These are phyloP conservation scores for Sander vitreus DNA, from an alignment of 2,113 vertebrate genomes.

Conservation along the genomic window DNA sequence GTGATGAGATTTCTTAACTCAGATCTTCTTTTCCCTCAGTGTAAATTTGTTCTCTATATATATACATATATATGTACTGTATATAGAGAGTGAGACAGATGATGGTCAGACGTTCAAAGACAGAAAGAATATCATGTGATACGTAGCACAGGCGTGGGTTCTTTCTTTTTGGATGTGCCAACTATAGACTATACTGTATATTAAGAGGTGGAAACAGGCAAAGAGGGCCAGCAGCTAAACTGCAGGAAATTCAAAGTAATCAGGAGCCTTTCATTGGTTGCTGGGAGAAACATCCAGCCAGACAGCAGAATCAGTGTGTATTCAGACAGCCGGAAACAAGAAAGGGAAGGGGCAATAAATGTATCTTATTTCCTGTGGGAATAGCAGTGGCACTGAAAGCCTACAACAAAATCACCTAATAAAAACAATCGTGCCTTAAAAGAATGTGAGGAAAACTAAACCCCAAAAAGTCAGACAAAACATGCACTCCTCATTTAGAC, in stretches of 20 bases:
- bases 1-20: neutral
- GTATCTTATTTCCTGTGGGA: constrained; percentile 53
- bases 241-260: constrained; percentile 67
- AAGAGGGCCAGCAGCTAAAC: constrained; percentile 56
- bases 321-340: constrained; percentile 56
- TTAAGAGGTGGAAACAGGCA: constrained; percentile 35
- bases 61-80: neutral
- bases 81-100: neutral
- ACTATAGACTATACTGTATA: constrained; percentile 9
- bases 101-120: constrained; percentile 1
- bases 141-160: neutral
- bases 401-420: constrained; percentile 33
- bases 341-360: constrained; percentile 29
- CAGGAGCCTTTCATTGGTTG: constrained; percentile 60
- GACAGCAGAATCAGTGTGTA: constrained; percentile 58
- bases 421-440: constrained; percentile 43
- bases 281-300: constrained; percentile 38
- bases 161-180: constrained; percentile 32
- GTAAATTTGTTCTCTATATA: neutral
- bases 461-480: constrained; percentile 19
- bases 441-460: constrained; percentile 14
- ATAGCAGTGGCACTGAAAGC: constrained; percentile 21
- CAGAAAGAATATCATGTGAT: neutral
- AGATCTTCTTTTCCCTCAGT: neutral
- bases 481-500: constrained; percentile 4